These are phyloP conservation scores for Daubentonia madagascariensis DNA, from an alignment of 2,113 vertebrate genomes.

Conservation along the genomic window DNA sequence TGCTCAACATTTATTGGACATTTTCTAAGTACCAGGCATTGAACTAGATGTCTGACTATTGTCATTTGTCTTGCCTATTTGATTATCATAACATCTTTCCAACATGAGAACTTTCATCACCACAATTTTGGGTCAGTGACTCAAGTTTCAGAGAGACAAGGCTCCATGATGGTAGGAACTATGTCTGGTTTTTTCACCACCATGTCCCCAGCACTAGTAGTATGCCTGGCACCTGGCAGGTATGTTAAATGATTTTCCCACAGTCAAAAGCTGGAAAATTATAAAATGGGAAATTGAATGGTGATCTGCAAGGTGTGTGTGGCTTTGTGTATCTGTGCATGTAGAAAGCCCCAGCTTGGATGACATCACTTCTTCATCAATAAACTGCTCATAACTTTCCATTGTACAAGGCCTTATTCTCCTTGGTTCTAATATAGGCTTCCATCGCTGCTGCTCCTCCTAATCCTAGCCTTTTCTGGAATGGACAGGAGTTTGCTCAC, in stretches of 20 bases:
- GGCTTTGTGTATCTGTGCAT: not conserved
- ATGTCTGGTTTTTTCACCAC: not conserved
- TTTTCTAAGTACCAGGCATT: not conserved
- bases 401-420: not conserved
- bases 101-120: not conserved
- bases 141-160: not conserved
- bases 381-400: not conserved
- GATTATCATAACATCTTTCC: not conserved
- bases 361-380: not conserved
- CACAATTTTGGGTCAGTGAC: not conserved
- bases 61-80: not conserved
- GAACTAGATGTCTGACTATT: not conserved
- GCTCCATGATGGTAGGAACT: not conserved
- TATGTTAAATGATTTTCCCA: not conserved
- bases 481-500: not conserved
- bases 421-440: not conserved
- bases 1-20: not conserved
- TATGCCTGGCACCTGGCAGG: not conserved
- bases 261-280: not conserved
- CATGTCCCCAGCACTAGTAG: not conserved
- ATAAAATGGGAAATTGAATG: not conserved
- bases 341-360: not conserved
- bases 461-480: not conserved
- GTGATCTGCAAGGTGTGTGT: accelerated
- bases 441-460: not conserved